phyloP scores from a whole-genome alignment of 2,888 invertebrate genomes.

The Sericinus montela region DNA sequence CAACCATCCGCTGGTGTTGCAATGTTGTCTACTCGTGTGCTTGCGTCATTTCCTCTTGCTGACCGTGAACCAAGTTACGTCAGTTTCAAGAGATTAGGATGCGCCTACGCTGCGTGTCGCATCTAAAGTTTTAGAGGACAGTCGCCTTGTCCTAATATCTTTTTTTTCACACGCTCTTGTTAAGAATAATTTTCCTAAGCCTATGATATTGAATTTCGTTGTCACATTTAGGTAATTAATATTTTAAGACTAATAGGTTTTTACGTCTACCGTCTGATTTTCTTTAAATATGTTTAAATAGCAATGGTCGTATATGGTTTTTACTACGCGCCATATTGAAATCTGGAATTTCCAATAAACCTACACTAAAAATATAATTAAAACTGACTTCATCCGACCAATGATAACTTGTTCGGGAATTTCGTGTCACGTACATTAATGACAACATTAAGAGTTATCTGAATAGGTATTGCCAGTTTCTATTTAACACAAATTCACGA shows the following conservation, averaged over 20 bases:
- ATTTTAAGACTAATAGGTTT: too few species aligned
- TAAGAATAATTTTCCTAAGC: too few species aligned
- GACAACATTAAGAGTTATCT: slow-evolving; percentile 11
- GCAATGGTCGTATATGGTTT: too few species aligned
- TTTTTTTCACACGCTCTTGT: too few species aligned
- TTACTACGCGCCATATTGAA: too few species aligned
- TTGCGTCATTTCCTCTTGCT: slow-evolving; percentile 76
- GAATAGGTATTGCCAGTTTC: slow-evolving; percentile 8
- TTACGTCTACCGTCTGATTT: too few species aligned
- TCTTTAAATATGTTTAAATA: too few species aligned
- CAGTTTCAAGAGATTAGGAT: slow-evolving; percentile 61
- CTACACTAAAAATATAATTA: not conserved
- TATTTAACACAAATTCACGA: slow-evolving; percentile 21
- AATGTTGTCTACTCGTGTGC: slow-evolving; percentile 49
- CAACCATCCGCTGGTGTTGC: slow-evolving; percentile 50
- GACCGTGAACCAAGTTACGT: slow-evolving; percentile 76
- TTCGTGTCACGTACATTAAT: slow-evolving; percentile 10
- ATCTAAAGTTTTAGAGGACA: slow-evolving; percentile 48
- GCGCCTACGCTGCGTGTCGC: slow-evolving; percentile 43
- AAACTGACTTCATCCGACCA: not conserved
- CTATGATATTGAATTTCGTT: not conserved
- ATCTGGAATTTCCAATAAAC: too few species aligned
- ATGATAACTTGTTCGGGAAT: slow-evolving; percentile 3
- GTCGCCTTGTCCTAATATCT: slow-evolving; percentile 33
- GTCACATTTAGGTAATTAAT: not conserved